These are phyloP conservation scores for Gymnarchus niloticus DNA, from an alignment of 2,113 vertebrate genomes.

Conservation along the genomic window DNA sequence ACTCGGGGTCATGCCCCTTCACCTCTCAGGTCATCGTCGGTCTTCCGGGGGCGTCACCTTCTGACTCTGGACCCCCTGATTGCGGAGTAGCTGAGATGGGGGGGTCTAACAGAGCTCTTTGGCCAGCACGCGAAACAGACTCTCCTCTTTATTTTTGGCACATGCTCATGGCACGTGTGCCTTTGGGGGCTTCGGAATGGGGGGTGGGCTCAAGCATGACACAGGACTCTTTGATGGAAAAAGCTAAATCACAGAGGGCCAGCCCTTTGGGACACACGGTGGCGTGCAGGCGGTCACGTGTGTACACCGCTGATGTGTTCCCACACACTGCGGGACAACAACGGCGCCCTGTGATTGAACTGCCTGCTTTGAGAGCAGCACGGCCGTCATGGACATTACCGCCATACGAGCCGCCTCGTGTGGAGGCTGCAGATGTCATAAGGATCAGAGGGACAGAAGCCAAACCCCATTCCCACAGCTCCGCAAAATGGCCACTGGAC, in stretches of 20 bases:
- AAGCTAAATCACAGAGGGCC: background rate
- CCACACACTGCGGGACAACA: background rate
- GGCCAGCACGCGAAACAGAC: background rate
- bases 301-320: background rate
- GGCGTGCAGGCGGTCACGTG: background rate
- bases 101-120: background rate
- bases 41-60: conserved; percentile 24
- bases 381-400: background rate
- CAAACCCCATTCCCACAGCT: background rate
- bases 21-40: background rate
- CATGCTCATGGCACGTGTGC: conserved; percentile 1
- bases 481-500: background rate
- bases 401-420: no score
- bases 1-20: conserved; percentile 15
- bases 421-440: background rate
- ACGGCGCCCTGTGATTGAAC: background rate
- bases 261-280: background rate
- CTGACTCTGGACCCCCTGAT: conserved; percentile 30
- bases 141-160: background rate
- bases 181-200: background rate
- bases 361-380: background rate
- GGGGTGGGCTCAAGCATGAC: background rate
- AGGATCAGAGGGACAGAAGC: background rate
- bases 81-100: conserved; percentile 24
- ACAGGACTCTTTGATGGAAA: background rate